phyloP scores from a whole-genome alignment of 2,797 vertebrate genomes.

The Lepidocolaptes lacrymiger region DNA sequence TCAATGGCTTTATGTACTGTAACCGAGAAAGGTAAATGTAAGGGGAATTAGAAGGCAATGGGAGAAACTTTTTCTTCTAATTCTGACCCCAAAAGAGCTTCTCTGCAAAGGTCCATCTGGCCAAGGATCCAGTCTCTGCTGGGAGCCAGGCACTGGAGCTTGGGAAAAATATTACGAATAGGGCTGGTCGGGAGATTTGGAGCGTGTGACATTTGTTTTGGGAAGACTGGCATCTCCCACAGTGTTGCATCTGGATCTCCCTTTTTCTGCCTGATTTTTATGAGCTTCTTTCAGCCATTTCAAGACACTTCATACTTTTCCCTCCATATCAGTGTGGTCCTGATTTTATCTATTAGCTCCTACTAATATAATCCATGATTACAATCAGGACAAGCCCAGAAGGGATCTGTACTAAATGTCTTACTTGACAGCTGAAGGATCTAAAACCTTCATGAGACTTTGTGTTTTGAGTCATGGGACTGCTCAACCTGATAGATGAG shows the following conservation, averaged over 20 bases:
- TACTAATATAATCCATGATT: fast-evolving
- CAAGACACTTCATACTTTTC: fast-evolving
- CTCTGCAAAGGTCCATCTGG: background rate
- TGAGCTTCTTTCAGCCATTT: background rate
- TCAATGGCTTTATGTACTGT: constrained; percentile 44
- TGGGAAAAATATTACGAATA: background rate
- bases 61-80: constrained; percentile 7
- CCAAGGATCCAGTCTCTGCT: background rate
- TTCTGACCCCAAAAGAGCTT: background rate
- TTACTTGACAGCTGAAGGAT: background rate
- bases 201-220: background rate
- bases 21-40: constrained; percentile 42
- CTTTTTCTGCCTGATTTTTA: background rate
- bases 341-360: background rate
- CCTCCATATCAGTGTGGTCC: background rate
- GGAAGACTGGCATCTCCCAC: background rate
- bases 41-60: constrained; percentile 19
- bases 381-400: background rate
- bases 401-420: background rate
- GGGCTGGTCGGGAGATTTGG: background rate
- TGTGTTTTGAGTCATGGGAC: background rate
- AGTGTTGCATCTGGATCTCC: background rate
- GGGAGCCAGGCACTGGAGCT: background rate
- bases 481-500: background rate
- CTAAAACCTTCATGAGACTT: background rate